Evolutionary conservation across 2,797 vertebrate species (phyloP), one percentile per base, ranked within the genome.

Genomic region (Enteromius thamalakanensis): DNA sequence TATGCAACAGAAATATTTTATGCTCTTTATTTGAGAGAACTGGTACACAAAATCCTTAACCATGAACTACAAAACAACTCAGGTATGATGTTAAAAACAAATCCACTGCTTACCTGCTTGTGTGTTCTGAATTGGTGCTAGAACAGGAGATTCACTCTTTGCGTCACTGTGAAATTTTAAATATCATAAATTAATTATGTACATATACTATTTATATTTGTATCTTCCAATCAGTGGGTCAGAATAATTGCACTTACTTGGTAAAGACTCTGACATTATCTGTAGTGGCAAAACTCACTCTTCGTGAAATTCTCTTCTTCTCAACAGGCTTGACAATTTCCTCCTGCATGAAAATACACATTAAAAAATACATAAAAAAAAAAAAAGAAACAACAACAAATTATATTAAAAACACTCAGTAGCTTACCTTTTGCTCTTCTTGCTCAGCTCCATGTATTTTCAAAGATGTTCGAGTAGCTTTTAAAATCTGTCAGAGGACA

Each of bases 211-310:
- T 19, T 83, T 40, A 40, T 69, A 19, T 26, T 42, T 68, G 0
- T 11, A 45, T 40, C n/a, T 12, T n/a, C 1, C 9, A 65, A 8
- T 51, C 1, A 81, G 34, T 5, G 9, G 51, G 7, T 6, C 23
- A 0, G 53, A 17, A 26, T 64, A 19, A 47, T 65, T 76, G 1
- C 40, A 93, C 89, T 88, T 87, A 92, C 95, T 93, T 93, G 77
- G 93, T 86, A 89, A 95, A 94, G n/a, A 95, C 87, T 1, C 92
- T 90, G 78, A 95, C 90, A 79, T 95, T 90, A 23, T 93, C 92
- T 32, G 93, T 93, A 32, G 92, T 87, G 1, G 95, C 94, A 91
- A 96, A 96, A 87, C 95, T 96, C 88, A 95, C 95, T 93, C 95
- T 92, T 85, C 91, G 92, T 14, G 94, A 96, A 80, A 72, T 92